These are phyloP conservation scores for Podocnemis expansa DNA, from an alignment of 2,113 vertebrate species.

Conservation along the genomic window DNA sequence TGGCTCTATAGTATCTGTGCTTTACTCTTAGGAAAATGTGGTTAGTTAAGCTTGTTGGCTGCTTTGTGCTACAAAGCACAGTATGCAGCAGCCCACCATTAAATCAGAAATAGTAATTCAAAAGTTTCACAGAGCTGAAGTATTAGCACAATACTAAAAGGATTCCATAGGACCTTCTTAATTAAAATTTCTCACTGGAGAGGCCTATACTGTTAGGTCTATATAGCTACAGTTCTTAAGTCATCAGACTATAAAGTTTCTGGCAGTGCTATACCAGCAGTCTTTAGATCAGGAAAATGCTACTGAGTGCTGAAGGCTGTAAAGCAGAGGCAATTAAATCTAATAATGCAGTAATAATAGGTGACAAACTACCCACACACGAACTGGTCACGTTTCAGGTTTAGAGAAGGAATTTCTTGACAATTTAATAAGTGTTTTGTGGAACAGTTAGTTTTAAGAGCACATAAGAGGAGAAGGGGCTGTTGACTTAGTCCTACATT, in stretches of 20 bases:
- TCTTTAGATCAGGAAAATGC: not conserved
- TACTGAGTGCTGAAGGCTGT: not conserved
- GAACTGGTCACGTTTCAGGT: not conserved
- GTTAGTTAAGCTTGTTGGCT: not conserved
- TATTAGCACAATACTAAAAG: not conserved
- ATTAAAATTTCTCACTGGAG: not conserved
- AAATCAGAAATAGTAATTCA: not conserved
- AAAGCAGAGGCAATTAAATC: not conserved
- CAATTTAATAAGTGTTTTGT: not conserved
- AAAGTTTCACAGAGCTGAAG: not conserved
- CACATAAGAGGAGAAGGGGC: not conserved
- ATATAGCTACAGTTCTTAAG: not conserved
- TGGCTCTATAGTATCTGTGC: not conserved
- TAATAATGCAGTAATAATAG: not conserved
- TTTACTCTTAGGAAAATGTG: not conserved
- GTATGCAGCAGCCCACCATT: not conserved
- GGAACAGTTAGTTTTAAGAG: not conserved
- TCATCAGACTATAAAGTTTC: not conserved
- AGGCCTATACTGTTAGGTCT: not conserved
- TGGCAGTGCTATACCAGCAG: not conserved
- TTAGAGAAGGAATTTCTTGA: not conserved
- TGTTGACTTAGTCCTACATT: not conserved
- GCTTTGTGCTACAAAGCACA: not conserved
- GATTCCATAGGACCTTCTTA: not conserved
- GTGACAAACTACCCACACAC: not conserved